These are phyloP conservation scores for Atrichornis clamosus DNA, from an alignment of 2,113 vertebrate species.

Conservation along the genomic window DNA sequence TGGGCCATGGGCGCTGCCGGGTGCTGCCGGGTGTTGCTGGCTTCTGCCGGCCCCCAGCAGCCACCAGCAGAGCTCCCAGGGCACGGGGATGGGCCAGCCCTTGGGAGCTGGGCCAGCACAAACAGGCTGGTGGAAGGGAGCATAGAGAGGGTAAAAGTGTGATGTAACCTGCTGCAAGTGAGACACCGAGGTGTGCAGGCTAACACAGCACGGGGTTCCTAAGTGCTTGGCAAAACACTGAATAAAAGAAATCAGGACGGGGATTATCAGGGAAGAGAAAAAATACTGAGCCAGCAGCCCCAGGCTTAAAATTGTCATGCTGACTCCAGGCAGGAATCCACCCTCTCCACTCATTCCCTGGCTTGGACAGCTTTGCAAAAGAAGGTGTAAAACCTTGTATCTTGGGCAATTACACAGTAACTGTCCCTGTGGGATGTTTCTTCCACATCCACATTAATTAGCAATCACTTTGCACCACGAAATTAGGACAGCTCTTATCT, in stretches of 20 bases:
- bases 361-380: neutral
- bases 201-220: neutral
- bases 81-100: rapidly evolving
- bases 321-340: neutral
- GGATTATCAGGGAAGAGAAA: neutral
- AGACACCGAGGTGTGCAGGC: neutral
- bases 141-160: neutral
- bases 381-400: neutral
- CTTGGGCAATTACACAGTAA: neutral
- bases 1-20: neutral
- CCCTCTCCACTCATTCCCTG: rapidly evolving
- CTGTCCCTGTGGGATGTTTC: neutral
- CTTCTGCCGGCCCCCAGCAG: neutral
- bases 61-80: neutral
- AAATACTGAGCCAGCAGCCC: slow-evolving; percentile 6
- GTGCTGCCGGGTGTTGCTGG: neutral
- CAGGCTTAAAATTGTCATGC: neutral
- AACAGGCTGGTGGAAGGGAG: neutral
- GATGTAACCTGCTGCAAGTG: neutral
- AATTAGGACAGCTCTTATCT: neutral
- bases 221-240: neutral
- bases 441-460: neutral
- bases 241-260: neutral
- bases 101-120: neutral
- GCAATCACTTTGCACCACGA: neutral